phyloP scores from a whole-genome alignment of 2,113 vertebrate genomes.

The Callipepla squamata region DNA sequence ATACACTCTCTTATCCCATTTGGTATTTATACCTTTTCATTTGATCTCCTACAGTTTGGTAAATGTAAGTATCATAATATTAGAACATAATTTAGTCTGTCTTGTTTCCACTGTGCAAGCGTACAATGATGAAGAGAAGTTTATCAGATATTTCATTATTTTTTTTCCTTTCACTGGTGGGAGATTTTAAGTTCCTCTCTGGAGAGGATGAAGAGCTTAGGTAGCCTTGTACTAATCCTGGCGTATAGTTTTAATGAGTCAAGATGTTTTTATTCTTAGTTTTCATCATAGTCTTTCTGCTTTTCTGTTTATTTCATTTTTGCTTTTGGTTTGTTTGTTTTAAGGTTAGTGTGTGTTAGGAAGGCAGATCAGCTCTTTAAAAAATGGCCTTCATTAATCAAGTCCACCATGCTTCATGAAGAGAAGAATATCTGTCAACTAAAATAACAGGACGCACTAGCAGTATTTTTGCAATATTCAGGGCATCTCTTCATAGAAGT shows the following conservation, averaged over 20 bases:
- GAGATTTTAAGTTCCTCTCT: neutral
- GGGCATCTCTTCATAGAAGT: neutral
- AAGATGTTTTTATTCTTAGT: neutral
- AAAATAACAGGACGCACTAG: neutral
- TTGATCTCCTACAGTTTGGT: neutral
- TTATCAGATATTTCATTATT: neutral
- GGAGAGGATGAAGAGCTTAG: neutral
- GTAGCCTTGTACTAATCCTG: neutral
- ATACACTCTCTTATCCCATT: neutral
- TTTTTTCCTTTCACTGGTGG: neutral
- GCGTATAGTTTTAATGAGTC: neutral
- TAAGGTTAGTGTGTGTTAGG: neutral
- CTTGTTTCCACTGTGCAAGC: neutral
- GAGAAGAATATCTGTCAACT: neutral
- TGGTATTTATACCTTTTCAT: slow-evolving; percentile 20
- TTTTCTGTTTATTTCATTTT: neutral
- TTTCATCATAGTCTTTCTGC: neutral
- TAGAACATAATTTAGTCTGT: neutral
- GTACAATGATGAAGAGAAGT: neutral
- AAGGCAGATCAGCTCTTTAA: neutral
- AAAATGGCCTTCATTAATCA: neutral
- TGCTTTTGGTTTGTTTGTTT: neutral
- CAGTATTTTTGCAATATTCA: neutral
- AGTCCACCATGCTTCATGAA: neutral
- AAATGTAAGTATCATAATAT: slow-evolving; percentile 18